These are phyloP conservation scores for Nasonia giraulti DNA, from an alignment of 1,140 invertebrate species.

Conservation along the genomic window DNA sequence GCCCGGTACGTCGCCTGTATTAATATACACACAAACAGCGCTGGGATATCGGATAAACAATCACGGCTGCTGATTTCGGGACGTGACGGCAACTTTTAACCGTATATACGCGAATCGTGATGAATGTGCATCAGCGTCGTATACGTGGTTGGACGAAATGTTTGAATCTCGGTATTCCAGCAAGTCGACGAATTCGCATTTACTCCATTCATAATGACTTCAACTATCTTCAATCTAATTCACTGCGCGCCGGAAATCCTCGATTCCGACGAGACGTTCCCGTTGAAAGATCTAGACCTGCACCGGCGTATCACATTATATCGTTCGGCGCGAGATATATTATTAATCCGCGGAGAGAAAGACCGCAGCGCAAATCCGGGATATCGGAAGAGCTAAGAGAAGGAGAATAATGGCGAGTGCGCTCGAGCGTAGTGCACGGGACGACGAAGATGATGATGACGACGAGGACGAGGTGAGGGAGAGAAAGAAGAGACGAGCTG, in stretches of 20 bases:
- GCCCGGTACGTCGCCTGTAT: no score
- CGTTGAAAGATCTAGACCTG: no score
- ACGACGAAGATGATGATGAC: neutral
- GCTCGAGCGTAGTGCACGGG: neutral
- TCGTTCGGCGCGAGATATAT: neutral
- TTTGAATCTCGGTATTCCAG: no score
- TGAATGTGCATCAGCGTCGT: no score
- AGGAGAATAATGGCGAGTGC: slow-evolving; percentile 36
- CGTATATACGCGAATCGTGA: no score
- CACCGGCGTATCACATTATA: no score
- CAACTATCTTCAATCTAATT: no score
- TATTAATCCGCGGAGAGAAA: neutral
- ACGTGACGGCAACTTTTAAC: neutral
- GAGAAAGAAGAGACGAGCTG: slow-evolving; percentile 15
- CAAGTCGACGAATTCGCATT: no score
- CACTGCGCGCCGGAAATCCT: no score
- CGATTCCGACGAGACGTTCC: no score
- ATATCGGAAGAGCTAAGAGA: slow-evolving; percentile 37
- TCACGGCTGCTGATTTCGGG: neutral
- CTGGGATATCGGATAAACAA: neutral
- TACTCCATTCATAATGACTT: no score
- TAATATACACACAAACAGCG: neutral
- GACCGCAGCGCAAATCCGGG: neutral
- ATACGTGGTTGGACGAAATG: no score
- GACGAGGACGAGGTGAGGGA: neutral